Evolutionary conservation across 2,797 vertebrate genomes (phyloP), one percentile per base, ranked within the genome.

Genomic region (Bovichtus variegatus): DNA sequence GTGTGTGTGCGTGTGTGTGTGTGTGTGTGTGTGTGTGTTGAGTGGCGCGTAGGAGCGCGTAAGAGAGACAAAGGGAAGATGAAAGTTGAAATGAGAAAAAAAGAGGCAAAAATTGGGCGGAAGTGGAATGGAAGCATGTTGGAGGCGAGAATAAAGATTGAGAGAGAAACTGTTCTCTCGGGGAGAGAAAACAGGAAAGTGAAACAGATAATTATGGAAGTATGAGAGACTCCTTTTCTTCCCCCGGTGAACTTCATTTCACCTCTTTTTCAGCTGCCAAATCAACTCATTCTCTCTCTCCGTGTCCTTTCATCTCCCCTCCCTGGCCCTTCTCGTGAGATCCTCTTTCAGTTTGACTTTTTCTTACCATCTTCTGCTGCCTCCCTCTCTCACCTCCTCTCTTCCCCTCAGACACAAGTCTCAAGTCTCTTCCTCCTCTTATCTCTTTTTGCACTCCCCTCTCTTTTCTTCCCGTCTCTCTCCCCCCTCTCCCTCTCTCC

Each of bases 241-340:
- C 67, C 19, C n/a, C 9, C 9, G 2, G 31, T 89, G 92, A 91
- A 90, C 89, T 91, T 76, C 25, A 62, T 65, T 87, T 89, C 88
- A 89, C 86, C 91, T 82, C 51, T 46, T 85, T 60, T 67, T 81
- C 62, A 53, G 74, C 66, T 36, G 71, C 81, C 76, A 88, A 78
- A 89, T 83, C 83, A 76, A 75, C 70, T 79, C 40, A n/a, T 66
- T 70, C 66, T 36, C 64, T 43, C 78, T 31, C 79, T 23, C 47
- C 2, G 25, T 23, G 64, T 85, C 75, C 84, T 88, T 92, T 90
- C 84, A 87, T 93, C 87, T 91, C 80, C 71, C 73, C 66, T 74
- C 67, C 53, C 71, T 15, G 66, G 61, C 71, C 75, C 18, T 59
- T 61, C 41, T 65, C 34, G 6, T 86, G 84, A 79, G 68, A 92